phyloP scores from a whole-genome alignment of 2,797 vertebrate genomes.

The Cryptoprocta ferox region DNA sequence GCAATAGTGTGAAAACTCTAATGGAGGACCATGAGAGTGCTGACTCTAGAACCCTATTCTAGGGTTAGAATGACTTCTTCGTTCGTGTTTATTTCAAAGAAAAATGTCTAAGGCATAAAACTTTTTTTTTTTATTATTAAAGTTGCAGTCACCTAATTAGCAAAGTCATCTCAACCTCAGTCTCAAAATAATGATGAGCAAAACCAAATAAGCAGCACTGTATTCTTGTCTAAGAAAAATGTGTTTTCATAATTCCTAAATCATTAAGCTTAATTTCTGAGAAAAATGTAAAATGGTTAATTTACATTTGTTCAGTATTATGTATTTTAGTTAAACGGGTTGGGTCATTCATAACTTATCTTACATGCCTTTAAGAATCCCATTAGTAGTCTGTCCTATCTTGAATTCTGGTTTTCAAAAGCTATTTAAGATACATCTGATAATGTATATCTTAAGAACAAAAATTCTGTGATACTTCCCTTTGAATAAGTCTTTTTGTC shows the following conservation, averaged over 20 bases:
- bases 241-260: neutral
- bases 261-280: conserved; percentile 4
- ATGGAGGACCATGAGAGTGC: neutral
- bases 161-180: neutral
- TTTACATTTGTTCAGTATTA: neutral
- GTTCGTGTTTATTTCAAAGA: neutral
- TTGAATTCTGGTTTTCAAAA: conserved; percentile 41
- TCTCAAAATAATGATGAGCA: neutral
- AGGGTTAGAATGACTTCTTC: neutral
- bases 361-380: neutral
- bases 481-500: neutral
- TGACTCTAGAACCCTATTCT: neutral
- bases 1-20: neutral
- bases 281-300: neutral
- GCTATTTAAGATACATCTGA: neutral
- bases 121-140: neutral
- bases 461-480: neutral
- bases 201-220: neutral
- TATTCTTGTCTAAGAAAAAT: neutral
- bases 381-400: neutral
- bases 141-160: neutral
- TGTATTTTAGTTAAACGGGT: neutral
- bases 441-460: neutral
- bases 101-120: neutral
- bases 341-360: neutral